Evolutionary conservation across 2,113 vertebrate species (phyloP), one percentile per base, ranked within the genome.

Genomic region (Eulemur macaco): DNA sequence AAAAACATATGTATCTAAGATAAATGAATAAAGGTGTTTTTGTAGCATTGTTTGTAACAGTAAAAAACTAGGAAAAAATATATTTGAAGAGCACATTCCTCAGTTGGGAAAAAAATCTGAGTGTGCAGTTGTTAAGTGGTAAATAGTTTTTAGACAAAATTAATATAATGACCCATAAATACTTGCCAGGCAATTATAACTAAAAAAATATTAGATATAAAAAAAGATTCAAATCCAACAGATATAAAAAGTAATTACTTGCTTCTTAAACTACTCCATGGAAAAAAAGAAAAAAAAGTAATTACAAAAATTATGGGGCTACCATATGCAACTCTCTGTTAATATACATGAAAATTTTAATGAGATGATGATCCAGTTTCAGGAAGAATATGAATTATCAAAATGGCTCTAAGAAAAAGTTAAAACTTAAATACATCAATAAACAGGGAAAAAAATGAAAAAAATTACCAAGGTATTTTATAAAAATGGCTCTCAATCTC

Each of bases 121-220:
- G 39, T 47, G 13, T 80, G 18, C 14, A 54, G 21, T 78, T 64
- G 63, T n/a, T 78, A 88, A 45, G 18, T 23, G 23, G n/a, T 58
- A 69, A 54, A 63, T 50, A 45, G 71, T 31, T 91, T 64, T 47
- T 87, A 77, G 45, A 56, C 52, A 95, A 96, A 82, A 66, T 94
- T 84, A 91, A 88, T 42, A 64, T 69, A 92, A 73, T 27, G 25
- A 71, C 31, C 7, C 45, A 56, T 8, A 58, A 47, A 68, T 83
- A 69, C 69, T 58, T 58, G 6, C 50, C 34, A 52, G 34, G 34
- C 5, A 80, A 91, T 74, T 73, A 42, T 56, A 73, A 77, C 5
- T 10, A 25, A 39, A 78, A 88, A 87, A 87, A 56, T 56, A 78
- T 78, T 78, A 64, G 47, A 23, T 50, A 80, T 78, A 85, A 78